A percentile compares a stretch with the other conserved stretches of the same genome.
Conservation (phyloP, 64 coral and sea anemone genomes). For the Exaiptasia diaphana region DNA sequence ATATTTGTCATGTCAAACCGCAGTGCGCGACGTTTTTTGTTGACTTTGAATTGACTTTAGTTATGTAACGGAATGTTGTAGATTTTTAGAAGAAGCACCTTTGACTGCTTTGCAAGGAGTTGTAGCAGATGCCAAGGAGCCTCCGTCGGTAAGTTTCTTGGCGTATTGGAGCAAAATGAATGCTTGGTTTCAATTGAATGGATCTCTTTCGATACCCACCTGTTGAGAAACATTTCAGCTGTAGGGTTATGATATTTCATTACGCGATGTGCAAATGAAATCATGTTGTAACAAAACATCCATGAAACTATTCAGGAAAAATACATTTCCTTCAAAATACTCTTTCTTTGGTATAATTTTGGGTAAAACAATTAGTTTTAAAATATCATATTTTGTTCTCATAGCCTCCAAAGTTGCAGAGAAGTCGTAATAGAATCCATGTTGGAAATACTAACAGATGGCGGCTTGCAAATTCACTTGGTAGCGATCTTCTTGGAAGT, state of each 20-base stretch:
- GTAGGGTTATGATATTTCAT: too few species aligned
- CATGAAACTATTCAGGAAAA: too few species aligned
- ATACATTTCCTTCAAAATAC: too few species aligned
- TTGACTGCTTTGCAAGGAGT: conserved; percentile 58
- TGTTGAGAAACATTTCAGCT: too few species aligned
- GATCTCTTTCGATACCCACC: too few species aligned
- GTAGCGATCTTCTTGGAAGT: conserved; percentile 81
- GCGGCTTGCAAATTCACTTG: conserved; percentile 64
- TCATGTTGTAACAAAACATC: too few species aligned
- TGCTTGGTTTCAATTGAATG: too few species aligned
- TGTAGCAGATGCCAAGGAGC: conserved; percentile 59
- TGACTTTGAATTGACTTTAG: neutral
- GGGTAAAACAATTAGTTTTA: too few species aligned
- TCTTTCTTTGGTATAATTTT: too few species aligned
- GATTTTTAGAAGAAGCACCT: conserved; percentile 58
- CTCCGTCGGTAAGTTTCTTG: conserved; percentile 60
- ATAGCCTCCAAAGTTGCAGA: conserved; percentile 66
- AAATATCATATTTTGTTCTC: too few species aligned
- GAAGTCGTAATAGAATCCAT: conserved; percentile 75
- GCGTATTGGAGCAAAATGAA: too few species aligned
- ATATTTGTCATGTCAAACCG: neutral
- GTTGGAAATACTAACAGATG: conserved; percentile 88
- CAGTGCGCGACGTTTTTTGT: neutral
- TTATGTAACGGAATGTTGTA: neutral
- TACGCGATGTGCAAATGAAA: too few species aligned